Evolutionary conservation across 2,113 vertebrate species (phyloP).

Genomic region (Ptyas mucosa): DNA sequence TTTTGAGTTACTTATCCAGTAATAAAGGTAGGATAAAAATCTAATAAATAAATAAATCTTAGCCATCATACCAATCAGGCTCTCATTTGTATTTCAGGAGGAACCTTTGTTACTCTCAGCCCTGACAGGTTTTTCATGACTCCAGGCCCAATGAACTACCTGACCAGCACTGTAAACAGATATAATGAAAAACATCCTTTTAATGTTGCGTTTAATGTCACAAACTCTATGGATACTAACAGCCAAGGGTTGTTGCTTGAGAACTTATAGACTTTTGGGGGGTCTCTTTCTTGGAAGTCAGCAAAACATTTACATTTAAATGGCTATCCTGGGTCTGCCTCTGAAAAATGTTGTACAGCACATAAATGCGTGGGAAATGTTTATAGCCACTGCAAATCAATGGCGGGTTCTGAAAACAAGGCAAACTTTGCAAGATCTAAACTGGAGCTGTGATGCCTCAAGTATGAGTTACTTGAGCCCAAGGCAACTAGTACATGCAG

Average conservation of each 20-base stretch:
- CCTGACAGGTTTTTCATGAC: background rate
- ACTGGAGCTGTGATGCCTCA: background rate
- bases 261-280: background rate
- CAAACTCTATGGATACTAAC: background rate
- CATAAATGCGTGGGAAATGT: background rate
- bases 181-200: background rate
- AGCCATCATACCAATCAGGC: background rate
- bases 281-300: background rate
- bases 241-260: background rate
- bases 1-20: background rate
- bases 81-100: background rate
- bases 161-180: background rate
- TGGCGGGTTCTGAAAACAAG: background rate
- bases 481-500: background rate
- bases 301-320: background rate
- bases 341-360: background rate
- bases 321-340: background rate
- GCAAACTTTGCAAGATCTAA: background rate
- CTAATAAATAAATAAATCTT: background rate
- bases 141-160: background rate
- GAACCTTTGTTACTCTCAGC: background rate
- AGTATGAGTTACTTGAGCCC: background rate
- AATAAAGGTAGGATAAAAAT: background rate
- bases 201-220: background rate
- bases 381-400: background rate